phyloP scores from a whole-genome alignment of 2,113 vertebrate species.

The Passer montanus region DNA sequence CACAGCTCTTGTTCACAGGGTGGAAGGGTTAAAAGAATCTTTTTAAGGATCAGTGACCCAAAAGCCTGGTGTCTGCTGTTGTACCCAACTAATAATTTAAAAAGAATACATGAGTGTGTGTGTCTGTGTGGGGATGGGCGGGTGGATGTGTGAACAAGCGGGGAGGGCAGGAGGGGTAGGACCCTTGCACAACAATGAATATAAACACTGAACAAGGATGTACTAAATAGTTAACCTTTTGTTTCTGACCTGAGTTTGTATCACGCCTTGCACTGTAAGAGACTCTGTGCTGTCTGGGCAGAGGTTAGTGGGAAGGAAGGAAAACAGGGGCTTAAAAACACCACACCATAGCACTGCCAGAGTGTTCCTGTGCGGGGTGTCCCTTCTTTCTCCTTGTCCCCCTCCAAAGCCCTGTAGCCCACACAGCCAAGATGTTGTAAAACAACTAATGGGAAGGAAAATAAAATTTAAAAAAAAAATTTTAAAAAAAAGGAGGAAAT shows the following conservation, averaged over 20 bases:
- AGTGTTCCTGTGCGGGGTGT: neutral
- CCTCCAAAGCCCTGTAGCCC: constrained; percentile 62
- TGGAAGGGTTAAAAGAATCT: constrained; percentile 50
- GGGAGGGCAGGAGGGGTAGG: constrained; percentile 33
- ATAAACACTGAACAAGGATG: constrained; percentile 70
- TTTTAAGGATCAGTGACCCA: constrained; percentile 42
- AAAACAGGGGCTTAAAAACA: neutral
- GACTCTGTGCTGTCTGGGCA: constrained; percentile 52
- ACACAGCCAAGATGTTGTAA: constrained; percentile 66
- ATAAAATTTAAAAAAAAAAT: neutral
- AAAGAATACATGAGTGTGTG: neutral
- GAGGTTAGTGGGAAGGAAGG: constrained; percentile 9
- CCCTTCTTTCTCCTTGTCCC: neutral
- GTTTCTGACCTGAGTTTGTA: constrained; percentile 92
- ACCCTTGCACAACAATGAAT: constrained; percentile 43
- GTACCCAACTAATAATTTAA: constrained; percentile 62
- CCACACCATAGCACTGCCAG: neutral
- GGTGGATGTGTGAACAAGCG: constrained; percentile 40
- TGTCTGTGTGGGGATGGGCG: neutral
- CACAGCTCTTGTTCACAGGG: constrained; percentile 14
- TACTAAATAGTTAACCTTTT: constrained; percentile 68
- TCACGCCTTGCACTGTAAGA: constrained; percentile 76
- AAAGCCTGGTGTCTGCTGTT: constrained; percentile 68
- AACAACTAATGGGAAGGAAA: constrained; percentile 50
- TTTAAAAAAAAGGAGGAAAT: constrained; percentile 56